phyloP scores from a whole-genome alignment of 1,140 invertebrate genomes.

The Magallana ariakensis region DNA sequence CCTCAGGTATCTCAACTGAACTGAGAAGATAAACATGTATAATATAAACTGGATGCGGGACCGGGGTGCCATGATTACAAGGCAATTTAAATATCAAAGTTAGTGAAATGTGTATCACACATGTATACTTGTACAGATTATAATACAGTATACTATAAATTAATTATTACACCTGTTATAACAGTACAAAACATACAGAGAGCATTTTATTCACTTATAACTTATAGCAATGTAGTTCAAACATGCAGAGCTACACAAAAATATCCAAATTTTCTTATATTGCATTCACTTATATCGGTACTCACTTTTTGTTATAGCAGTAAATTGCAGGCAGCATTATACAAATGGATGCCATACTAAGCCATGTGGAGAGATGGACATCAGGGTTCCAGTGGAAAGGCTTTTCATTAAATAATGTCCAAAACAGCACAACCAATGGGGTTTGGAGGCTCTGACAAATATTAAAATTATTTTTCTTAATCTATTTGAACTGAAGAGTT shows the following conservation, averaged over 20 bases:
- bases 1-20: not conserved
- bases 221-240: no score
- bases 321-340: conserved; percentile 60
- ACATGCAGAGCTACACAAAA: no score
- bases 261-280: no score
- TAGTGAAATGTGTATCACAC: no score
- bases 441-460: conserved; percentile 56
- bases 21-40: not conserved
- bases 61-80: no score
- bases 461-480: not conserved
- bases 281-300: not conserved
- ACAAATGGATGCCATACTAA: conserved; percentile 52
- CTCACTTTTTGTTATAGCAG: conserved; percentile 55
- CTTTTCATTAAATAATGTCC: conserved; percentile 57
- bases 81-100: no score
- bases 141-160: no score
- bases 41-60: not conserved
- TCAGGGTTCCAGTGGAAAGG: conserved; percentile 59
- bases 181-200: no score
- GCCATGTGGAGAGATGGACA: conserved; percentile 52
- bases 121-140: no score
- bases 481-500: no score
- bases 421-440: conserved; percentile 58
- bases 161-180: no score
- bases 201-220: no score